Evolutionary conservation across 2,888 invertebrate species (phyloP).

Genomic region (Platerodrilus igneus): DNA sequence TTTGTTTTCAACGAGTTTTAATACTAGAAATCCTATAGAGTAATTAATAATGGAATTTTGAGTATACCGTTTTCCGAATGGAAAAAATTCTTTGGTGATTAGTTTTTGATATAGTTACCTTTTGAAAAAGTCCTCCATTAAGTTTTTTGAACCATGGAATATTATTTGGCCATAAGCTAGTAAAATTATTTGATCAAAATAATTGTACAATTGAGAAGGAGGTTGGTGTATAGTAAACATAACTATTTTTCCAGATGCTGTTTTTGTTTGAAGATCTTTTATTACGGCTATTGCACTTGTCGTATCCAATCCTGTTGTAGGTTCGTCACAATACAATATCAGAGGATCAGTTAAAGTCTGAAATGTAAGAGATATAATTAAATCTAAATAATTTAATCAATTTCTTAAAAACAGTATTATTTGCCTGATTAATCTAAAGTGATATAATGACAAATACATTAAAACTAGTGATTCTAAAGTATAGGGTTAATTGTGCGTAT

Average conservation of each 20-base stretch:
- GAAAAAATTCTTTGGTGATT: no score
- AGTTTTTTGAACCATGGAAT: slow-evolving; percentile 76
- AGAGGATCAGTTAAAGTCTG: slow-evolving; percentile 83
- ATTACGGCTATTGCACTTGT: slow-evolving; percentile 81
- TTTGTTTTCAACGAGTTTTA: no score
- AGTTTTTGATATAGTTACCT: not conserved
- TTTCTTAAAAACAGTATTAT: no score
- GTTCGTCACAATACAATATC: slow-evolving; percentile 89
- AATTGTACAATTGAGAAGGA: slow-evolving; percentile 76
- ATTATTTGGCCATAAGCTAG: slow-evolving; percentile 74
- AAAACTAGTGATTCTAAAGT: no score
- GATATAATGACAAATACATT: no score
- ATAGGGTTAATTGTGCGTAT: no score
- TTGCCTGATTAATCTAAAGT: no score
- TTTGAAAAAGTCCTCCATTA: slow-evolving; percentile 45
- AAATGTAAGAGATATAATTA: no score
- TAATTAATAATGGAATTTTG: no score
- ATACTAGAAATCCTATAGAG: no score
- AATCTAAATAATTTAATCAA: no score
- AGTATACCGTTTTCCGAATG: no score
- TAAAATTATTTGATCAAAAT: slow-evolving; percentile 75
- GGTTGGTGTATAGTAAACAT: slow-evolving; percentile 90
- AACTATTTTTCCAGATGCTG: slow-evolving; percentile 69
- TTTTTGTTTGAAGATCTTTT: slow-evolving; percentile 60
- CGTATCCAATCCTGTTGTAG: slow-evolving; percentile 88